Evolutionary conservation across 2,797 vertebrate species (phyloP).

Genomic region (Tauraco hartlaubi): DNA sequence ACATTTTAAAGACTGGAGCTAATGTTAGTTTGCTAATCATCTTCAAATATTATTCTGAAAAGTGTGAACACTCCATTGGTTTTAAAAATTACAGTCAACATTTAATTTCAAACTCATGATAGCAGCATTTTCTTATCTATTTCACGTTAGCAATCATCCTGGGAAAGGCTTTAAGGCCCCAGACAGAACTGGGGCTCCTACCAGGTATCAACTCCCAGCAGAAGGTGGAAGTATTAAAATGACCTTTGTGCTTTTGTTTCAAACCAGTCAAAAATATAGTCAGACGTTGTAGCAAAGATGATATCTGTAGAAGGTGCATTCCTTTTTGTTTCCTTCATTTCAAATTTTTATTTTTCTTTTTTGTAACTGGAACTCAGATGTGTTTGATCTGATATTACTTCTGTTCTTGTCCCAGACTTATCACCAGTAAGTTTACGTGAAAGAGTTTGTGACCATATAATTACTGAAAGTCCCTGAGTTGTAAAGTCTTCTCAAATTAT

Average conservation of each 20-base stretch:
- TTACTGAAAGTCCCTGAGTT: neutral
- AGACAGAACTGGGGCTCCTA: neutral
- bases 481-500: neutral
- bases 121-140: neutral
- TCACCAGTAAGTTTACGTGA: neutral
- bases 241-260: neutral
- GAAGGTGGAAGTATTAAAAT: neutral
- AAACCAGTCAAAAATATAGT: neutral
- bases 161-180: neutral
- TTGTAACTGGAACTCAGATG: neutral
- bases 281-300: fast-evolving
- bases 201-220: neutral
- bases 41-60: neutral
- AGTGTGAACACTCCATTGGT: neutral
- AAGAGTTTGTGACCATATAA: neutral
- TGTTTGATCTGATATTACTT: neutral
- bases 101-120: neutral
- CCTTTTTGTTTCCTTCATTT: neutral
- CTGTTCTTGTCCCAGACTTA: neutral
- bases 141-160: neutral
- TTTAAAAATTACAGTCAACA: neutral
- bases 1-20: neutral
- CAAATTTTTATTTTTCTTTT: neutral
- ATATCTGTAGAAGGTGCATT: neutral
- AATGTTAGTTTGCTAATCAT: neutral